phyloP scores from a whole-genome alignment of 2,113 vertebrate species.

The Willisornis vidua region DNA sequence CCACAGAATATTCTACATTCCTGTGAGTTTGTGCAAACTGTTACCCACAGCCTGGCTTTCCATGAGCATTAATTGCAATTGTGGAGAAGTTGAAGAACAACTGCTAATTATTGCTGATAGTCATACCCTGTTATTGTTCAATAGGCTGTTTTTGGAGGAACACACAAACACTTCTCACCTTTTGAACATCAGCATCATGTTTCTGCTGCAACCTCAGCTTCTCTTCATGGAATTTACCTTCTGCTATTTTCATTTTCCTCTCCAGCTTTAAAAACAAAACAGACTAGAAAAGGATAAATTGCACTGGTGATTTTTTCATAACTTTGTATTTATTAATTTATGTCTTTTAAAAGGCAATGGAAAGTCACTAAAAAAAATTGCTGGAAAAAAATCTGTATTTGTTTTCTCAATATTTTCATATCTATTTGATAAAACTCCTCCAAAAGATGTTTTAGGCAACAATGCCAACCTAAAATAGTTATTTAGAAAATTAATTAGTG shows the following conservation, averaged over 20 bases:
- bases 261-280: conserved; percentile 78
- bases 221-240: conserved; percentile 91
- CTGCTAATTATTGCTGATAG: neutral
- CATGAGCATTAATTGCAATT: neutral
- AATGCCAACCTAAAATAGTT: neutral
- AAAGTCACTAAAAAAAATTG: neutral
- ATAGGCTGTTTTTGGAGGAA: neutral
- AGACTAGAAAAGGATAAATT: neutral
- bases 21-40: neutral
- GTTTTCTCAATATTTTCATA: neutral
- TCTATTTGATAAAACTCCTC: neutral
- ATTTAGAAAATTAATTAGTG: neutral
- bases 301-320: neutral
- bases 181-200: conserved; percentile 89
- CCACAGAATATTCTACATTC: neutral
- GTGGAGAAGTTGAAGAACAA: neutral
- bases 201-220: conserved; percentile 91
- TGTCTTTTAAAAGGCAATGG: neutral
- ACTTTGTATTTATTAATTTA: neutral
- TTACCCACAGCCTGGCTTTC: neutral
- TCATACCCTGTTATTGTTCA: neutral
- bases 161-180: conserved; percentile 74
- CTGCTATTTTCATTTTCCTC: conserved; percentile 85
- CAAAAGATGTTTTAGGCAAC: neutral
- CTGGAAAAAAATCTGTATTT: neutral